These are phyloP conservation scores for Rhopalosiphum maidis DNA, from an alignment of 1,140 invertebrate genomes.

Conservation along the genomic window DNA sequence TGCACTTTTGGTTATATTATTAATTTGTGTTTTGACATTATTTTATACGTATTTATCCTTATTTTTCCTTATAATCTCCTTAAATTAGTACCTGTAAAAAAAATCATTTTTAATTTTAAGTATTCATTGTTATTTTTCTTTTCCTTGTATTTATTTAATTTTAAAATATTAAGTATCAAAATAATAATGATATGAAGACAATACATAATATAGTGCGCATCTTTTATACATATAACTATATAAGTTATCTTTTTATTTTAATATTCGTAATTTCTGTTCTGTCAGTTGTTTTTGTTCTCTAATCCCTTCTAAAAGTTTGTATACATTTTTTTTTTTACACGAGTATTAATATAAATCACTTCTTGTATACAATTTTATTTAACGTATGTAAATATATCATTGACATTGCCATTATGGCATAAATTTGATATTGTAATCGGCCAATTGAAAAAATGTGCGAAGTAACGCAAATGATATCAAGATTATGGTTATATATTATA, in stretches of 20 bases:
- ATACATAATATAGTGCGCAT: not conserved
- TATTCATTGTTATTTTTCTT: constrained; percentile 22
- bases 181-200: constrained; percentile 8
- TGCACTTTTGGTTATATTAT: not conserved
- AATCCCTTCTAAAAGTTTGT: not conserved
- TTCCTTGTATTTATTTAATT: constrained; percentile 3
- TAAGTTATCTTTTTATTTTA: not conserved
- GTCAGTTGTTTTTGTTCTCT: not conserved
- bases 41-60: not conserved
- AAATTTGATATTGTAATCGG: no score
- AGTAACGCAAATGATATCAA: not conserved
- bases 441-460: no score
- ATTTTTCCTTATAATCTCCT: constrained; percentile 38
- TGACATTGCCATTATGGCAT: not conserved
- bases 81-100: constrained; percentile 33
- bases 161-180: not conserved
- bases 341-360: not conserved
- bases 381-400: not conserved
- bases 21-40: constrained; percentile 4
- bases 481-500: not conserved
- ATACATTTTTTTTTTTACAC: not conserved
- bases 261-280: not conserved
- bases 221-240: not conserved
- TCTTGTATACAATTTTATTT: not conserved
- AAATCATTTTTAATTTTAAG: constrained; percentile 29